Evolutionary conservation across 2,797 vertebrate species (phyloP), one percentile per base, ranked within the genome.

Genomic region (Typhlichthys eigenmanni): DNA sequence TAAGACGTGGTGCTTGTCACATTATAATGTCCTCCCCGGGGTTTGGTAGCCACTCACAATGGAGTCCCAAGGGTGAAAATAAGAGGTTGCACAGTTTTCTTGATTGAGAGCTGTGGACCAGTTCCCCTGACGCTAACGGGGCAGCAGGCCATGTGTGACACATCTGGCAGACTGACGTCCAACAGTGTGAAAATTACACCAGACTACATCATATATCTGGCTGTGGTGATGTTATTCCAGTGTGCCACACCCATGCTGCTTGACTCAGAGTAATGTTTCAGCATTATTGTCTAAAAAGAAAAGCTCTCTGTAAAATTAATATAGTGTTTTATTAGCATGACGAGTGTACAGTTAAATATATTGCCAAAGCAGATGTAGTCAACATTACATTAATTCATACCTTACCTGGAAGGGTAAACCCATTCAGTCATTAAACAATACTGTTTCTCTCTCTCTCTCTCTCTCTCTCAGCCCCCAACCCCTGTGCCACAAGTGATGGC

Each of bases 401-500:
- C 3, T 24, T 24, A 24, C 24, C 24, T 24, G 24, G 24, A 24
- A 4, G 3, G 24, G 24, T 24, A 24, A 24, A 24, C 24, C 24
- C 3, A 24, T 24, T 24, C 24, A 24, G 24, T 24, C 58, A 24
- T 24, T 24, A 24, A 24, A 24, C 19, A 24, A 24, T 24, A 24
- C 32, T 34, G 4, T 60, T 11, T 59, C 3, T 53, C 13, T 69
- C 34, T 57, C 45, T 48, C 62, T 12, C 8, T 14, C 49, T 47
- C 13, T 13, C 45, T 19, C 43, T 64, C 76, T 38, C 73, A 98
- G 97, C 95, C 85, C 95, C 97, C 3, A 98, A 99, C 68, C 97
- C 97, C 0, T 99, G 97, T 47, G 95, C 93, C 50, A 91, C 91
- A 56, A 94, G 92, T 0, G 93, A 93, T 0, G 95, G 95, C 13